These are phyloP conservation scores for Epicampocera succincta DNA, from an alignment of 2,888 invertebrate species.

Conservation along the genomic window DNA sequence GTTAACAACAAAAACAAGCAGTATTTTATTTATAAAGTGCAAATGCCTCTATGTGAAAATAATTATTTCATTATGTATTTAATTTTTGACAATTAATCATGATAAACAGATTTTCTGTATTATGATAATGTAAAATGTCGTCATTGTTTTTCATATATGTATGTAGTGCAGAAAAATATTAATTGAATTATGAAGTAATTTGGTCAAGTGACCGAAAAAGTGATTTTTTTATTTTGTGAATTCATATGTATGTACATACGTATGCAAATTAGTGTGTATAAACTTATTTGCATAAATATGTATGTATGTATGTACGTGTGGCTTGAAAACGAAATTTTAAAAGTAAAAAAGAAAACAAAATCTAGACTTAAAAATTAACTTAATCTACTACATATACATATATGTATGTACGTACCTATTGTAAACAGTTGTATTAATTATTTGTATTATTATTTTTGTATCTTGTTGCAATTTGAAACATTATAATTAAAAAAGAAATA, in stretches of 20 bases:
- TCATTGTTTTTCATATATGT: constrained; percentile 49
- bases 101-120: constrained; percentile 11
- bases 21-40: constrained; percentile 15
- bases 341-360: constrained; percentile 13
- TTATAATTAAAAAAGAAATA: constrained; percentile 1
- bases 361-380: constrained; percentile 35
- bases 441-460: constrained; percentile 8
- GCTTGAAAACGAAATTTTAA: not conserved
- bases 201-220: constrained; percentile 23
- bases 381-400: no score
- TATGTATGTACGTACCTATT: no score
- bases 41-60: constrained; percentile 24
- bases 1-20: not conserved
- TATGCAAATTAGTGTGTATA: no score
- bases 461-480: constrained; percentile 11
- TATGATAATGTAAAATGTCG: constrained; percentile 51
- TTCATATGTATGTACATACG: not conserved
- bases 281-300: no score
- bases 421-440: not conserved
- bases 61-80: constrained; percentile 18
- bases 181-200: constrained; percentile 69
- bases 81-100: constrained; percentile 63
- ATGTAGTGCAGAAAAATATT: constrained; percentile 50
- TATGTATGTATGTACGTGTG: no score
- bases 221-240: not conserved